These are phyloP conservation scores for Zoroaster sp. DNA, from an alignment of 53 echinoderm and acorn worm species.

Conservation along the genomic window DNA sequence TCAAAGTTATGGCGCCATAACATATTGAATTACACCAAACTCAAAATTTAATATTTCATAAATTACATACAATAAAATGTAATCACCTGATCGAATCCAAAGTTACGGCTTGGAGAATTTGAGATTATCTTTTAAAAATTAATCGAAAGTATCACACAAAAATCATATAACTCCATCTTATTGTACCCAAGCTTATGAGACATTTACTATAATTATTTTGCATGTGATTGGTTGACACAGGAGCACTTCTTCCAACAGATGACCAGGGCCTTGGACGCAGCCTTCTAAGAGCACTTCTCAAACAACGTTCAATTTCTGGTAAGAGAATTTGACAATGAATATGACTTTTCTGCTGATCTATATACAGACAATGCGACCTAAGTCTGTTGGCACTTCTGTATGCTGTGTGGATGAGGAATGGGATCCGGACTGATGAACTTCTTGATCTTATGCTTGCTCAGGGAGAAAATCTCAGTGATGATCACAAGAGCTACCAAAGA, in stretches of 20 bases:
- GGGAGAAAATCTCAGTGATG: conserved; percentile 81
- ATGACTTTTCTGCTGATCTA: conserved; percentile 3
- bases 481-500: conserved; percentile 74
- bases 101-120: no score
- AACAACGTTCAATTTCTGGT: conserved; percentile 58
- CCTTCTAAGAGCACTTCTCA: conserved; percentile 63
- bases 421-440: conserved; percentile 71
- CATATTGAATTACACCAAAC: no score
- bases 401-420: conserved; percentile 69
- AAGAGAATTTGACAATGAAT: conserved; percentile 23
- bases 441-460: conserved; percentile 91
- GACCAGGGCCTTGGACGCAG: conserved; percentile 43
- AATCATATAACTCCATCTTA: no score
- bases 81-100: no score
- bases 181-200: no score
- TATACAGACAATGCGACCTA: conserved; percentile 53
- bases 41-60: no score
- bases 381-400: conserved; percentile 71
- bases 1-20: no score
- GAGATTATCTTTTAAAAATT: no score
- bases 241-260: conserved; percentile 55
- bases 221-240: conserved; percentile 31
- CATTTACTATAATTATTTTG: background rate
- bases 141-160: no score
- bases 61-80: no score